phyloP scores from a whole-genome alignment of 1,140 invertebrate genomes.

The Tribolium castaneum region DNA sequence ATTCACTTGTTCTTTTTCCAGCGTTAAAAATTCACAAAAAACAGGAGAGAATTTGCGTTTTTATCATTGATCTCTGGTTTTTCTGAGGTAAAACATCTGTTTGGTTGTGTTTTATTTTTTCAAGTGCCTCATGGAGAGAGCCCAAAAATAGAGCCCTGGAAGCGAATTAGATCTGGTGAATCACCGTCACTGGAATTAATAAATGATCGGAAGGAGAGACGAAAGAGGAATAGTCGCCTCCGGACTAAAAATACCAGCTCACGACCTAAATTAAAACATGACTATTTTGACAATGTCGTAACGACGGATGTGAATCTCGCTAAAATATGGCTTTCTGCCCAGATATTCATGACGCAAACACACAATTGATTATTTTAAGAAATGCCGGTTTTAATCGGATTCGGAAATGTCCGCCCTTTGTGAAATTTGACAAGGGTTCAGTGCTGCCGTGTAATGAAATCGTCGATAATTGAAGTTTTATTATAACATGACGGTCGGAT shows the following conservation, averaged over 20 bases:
- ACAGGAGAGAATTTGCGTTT: neutral
- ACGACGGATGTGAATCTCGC: neutral
- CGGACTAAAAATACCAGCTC: slow-evolving; percentile 1
- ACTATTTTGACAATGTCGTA: slow-evolving; percentile 19
- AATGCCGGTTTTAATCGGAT: neutral
- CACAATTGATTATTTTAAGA: slow-evolving; percentile 21
- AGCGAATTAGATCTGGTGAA: neutral
- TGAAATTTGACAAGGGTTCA: neutral
- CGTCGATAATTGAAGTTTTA: neutral
- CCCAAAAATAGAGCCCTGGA: neutral
- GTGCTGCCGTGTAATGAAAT: neutral
- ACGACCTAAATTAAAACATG: slow-evolving; percentile 10
- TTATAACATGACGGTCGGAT: neutral
- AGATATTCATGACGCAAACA: neutral
- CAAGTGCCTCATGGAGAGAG: neutral
- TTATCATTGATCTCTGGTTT: neutral
- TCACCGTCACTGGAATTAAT: neutral
- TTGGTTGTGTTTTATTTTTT: neutral
- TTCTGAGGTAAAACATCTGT: neutral
- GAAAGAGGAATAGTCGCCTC: neutral
- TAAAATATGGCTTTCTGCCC: slow-evolving; percentile 10
- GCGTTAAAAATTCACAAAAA: neutral
- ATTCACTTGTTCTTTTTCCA: neutral
- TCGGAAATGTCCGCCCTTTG: neutral
- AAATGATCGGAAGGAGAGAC: neutral